Evolutionary conservation across 2,888 invertebrate species (phyloP).

Genomic region (Drosophila mercatorum): DNA sequence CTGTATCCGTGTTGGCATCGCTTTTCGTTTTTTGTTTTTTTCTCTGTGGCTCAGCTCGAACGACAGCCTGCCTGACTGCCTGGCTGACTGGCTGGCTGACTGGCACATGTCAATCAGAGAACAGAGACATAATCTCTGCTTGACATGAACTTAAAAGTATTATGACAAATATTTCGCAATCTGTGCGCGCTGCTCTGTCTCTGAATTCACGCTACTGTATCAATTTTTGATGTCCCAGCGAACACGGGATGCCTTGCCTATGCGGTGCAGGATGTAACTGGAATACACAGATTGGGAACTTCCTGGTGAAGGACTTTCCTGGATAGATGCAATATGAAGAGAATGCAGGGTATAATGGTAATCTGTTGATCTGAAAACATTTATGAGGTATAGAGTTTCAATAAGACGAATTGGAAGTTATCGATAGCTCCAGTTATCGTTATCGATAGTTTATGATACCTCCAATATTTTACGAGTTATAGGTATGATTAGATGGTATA

Average conservation of each 20-base stretch:
- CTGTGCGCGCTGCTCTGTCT: conserved; percentile 49
- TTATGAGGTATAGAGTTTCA: not conserved
- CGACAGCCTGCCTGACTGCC: not conserved
- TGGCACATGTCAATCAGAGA: conserved; percentile 76
- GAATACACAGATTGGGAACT: not conserved
- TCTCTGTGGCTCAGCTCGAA: conserved; percentile 2
- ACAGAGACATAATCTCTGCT: conserved; percentile 72
- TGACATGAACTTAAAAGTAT: conserved; percentile 81
- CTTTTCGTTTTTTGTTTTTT: not conserved
- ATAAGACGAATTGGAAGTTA: too few relatives aligned
- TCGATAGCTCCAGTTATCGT: too few relatives aligned
- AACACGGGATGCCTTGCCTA: not conserved
- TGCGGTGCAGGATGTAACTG: not conserved
- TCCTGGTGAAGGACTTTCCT: too few relatives aligned
- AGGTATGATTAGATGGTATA: too few relatives aligned
- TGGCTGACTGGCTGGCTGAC: conserved; percentile 51
- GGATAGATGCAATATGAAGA: too few relatives aligned
- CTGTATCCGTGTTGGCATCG: conserved; percentile 25
- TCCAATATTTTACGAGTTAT: too few relatives aligned
- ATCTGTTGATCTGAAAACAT: not conserved
- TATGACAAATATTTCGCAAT: conserved; percentile 78
- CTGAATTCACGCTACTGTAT: conserved; percentile 16
- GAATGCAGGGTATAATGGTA: too few relatives aligned
- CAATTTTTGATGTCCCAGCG: not conserved
- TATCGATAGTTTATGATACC: too few relatives aligned